Evolutionary conservation across 2,113 vertebrate genomes (phyloP).

Genomic region (Passer montanus): DNA sequence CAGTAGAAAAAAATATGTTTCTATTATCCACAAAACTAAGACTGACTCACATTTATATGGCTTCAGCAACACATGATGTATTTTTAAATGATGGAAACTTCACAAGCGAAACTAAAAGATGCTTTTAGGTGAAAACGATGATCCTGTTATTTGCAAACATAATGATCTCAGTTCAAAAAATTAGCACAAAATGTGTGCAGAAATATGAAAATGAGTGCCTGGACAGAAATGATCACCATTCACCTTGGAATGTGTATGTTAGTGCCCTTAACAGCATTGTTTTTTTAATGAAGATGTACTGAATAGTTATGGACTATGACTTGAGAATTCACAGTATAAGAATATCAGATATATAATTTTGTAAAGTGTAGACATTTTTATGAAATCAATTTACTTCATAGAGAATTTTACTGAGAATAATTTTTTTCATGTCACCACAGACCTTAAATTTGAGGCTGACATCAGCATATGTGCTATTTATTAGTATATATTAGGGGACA

Average conservation of each 20-base stretch:
- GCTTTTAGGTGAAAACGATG: neutral
- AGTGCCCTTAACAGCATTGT: neutral
- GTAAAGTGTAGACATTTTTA: neutral
- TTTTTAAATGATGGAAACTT: neutral
- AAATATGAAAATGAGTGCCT: neutral
- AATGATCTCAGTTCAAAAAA: neutral
- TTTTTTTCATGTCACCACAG: neutral
- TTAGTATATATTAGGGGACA: neutral
- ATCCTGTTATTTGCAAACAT: neutral
- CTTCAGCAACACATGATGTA: neutral
- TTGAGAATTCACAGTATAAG: neutral
- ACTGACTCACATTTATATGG: neutral
- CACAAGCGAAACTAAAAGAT: neutral
- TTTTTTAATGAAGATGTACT: neutral
- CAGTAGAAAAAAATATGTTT: neutral
- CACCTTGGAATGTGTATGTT: neutral
- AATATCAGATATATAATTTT: neutral
- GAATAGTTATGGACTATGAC: neutral
- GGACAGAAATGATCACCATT: neutral
- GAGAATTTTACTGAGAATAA: neutral
- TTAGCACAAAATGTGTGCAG: neutral
- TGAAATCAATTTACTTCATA: neutral
- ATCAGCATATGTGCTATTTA: neutral
- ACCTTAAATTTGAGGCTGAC: neutral
- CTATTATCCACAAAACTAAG: neutral